Evolutionary conservation across 2,797 vertebrate species (phyloP), one percentile per base, ranked within the genome.

Genomic region (Sebastes nivosus): DNA sequence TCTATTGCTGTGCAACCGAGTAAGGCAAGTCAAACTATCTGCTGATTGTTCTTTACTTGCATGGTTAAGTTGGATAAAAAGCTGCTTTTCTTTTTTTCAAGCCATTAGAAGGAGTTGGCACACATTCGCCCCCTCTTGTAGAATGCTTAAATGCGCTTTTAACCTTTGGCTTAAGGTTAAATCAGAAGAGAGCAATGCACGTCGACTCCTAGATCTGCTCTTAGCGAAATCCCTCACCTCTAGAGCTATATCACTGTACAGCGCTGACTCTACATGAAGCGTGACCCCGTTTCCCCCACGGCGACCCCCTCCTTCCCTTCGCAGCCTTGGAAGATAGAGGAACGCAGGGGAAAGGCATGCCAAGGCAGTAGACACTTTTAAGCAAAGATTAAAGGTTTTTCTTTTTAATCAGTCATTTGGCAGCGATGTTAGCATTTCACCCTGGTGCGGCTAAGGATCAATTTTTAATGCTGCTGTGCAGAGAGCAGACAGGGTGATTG

Each of bases 331-430:
- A 95, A 95, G 93, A 95, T 91, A 91, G 94, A 91, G 89, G 86
- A 93, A 93, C 87, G 91, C 92, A 92, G 87, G 89, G 93, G 90
- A 91, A 85, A 92, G 85, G 91, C 92, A 93, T 94, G 95, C 95
- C 95, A 96, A 95, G 93, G 93, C 94, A 93, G 92, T 90, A 94
- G 94, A 95, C 94, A 96, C 95, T 96, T 96, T 96, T 95, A 96
- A 96, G 95, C 94, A 95, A 96, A 95, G 95, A 96, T 96, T 96
- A 96, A 96, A 96, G 95, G 94, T 95, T 95, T 95, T 95, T 93
- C 94, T 94, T 95, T 96, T 96, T 96, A 95, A 96, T 96, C 95
- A 96, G 95, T 93, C 93, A 94, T 95, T 96, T 96, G 95, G 95
- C 96, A 95, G 94, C 83, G 70, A 94, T 95, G 94, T 95, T 95